Percentiles rank a stretch among this genome's conserved stretches.
phyloP scores from a whole-genome alignment of 2,888 invertebrate species.

The Drosophila dives region DNA sequence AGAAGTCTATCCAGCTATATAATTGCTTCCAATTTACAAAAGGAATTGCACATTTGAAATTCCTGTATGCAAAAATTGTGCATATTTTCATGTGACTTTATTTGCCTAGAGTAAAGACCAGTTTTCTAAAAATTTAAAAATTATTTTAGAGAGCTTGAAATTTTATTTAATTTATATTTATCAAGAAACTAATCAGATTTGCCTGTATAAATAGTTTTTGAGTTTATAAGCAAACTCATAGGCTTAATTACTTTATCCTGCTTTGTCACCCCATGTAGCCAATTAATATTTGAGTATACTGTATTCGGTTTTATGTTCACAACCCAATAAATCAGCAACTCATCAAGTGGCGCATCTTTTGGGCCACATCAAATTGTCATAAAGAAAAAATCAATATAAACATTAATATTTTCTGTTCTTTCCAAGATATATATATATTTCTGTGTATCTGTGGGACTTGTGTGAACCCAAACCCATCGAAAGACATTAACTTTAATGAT shows the following conservation, averaged over 20 bases:
- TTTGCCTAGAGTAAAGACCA: background rate
- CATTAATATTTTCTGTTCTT: conserved; percentile 49
- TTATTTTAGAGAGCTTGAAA: background rate
- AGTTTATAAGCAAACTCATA: background rate
- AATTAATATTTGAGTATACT: conserved; percentile 8
- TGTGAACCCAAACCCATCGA: conserved; percentile 13
- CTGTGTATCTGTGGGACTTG: conserved; percentile 29
- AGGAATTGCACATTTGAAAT: conserved; percentile 25
- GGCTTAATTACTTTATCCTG: background rate
- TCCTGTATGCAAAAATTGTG: conserved; percentile 9
- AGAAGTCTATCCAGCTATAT: conserved; percentile 10
- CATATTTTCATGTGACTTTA: background rate
- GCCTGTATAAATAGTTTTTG: background rate
- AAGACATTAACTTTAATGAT: conserved; percentile 67
- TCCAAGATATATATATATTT: conserved; percentile 20
- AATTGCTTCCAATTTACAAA: conserved; percentile 14
- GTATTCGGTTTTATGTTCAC: background rate
- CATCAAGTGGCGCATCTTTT: conserved; percentile 27
- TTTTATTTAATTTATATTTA: background rate
- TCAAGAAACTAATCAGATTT: background rate
- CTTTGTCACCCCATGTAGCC: background rate
- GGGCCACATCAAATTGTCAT: conserved; percentile 55
- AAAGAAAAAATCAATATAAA: conserved; percentile 68
- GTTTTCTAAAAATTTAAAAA: background rate
- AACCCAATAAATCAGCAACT: conserved; percentile 12